These are phyloP conservation scores for Abscondita cerata DNA, from an alignment of 2,888 invertebrate genomes.

Conservation along the genomic window DNA sequence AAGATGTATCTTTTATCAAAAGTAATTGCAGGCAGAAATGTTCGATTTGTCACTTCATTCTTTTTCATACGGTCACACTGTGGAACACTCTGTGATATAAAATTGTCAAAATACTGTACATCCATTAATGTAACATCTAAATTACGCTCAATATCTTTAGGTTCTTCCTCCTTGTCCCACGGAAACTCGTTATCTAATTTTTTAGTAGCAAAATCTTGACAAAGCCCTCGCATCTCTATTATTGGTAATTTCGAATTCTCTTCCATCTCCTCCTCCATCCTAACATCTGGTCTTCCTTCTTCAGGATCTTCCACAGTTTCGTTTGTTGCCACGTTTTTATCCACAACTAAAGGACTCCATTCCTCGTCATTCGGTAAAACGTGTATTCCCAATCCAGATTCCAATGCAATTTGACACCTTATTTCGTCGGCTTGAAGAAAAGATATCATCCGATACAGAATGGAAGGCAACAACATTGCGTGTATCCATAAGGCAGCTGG, in stretches of 20 bases:
- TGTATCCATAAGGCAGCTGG: slow-evolving; percentile 85
- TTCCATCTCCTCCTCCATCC: slow-evolving; percentile 8
- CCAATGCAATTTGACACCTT: slow-evolving; percentile 62
- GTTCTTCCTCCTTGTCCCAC: slow-evolving; percentile 66
- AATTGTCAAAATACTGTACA: slow-evolving; percentile 73
- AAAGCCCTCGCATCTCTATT: slow-evolving; percentile 53
- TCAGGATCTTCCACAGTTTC: slow-evolving; percentile 37
- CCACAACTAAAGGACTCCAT: slow-evolving; percentile 50
- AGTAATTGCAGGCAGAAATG: slow-evolving; percentile 47
- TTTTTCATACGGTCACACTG: slow-evolving; percentile 26
- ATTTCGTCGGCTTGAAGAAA: slow-evolving; percentile 79
- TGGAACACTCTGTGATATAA: slow-evolving; percentile 57
- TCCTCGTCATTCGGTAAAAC: slow-evolving; percentile 43
- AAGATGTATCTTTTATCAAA: slow-evolving; percentile 46
- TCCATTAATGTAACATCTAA: slow-evolving; percentile 70
- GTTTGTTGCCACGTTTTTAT: slow-evolving; percentile 47
- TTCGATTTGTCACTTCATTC: slow-evolving; percentile 29
- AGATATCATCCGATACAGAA: slow-evolving; percentile 77
- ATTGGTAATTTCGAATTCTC: not conserved
- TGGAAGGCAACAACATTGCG: slow-evolving; percentile 81
- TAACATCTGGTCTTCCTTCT: slow-evolving; percentile 17
- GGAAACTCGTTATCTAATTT: slow-evolving; percentile 59
- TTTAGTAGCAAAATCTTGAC: slow-evolving; percentile 55
- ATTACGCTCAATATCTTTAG: slow-evolving; percentile 71
- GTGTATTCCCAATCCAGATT: slow-evolving; percentile 56